Evolutionary conservation across 2,888 invertebrate species (phyloP).

Genomic region (Eupithecia abbreviata): DNA sequence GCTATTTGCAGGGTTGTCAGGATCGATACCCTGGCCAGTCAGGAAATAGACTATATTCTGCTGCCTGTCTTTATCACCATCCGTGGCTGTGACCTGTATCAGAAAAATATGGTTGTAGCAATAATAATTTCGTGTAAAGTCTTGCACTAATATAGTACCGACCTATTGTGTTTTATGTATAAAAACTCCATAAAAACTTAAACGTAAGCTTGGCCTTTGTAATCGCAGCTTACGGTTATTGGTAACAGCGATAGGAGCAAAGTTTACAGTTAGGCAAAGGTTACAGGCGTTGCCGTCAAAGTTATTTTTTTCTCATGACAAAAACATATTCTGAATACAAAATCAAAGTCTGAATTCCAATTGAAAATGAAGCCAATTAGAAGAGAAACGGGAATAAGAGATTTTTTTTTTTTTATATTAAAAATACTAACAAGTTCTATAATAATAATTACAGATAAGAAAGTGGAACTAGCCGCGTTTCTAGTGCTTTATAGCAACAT

Average conservation of each 20-base stretch:
- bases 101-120: slow-evolving; percentile 17
- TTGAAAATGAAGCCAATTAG: too few relatives aligned
- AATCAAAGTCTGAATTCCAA: slow-evolving; percentile 44
- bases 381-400: neutral
- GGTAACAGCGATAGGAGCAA: slow-evolving; percentile 38
- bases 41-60: slow-evolving; percentile 98
- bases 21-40: slow-evolving; percentile 97
- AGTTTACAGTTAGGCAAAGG: slow-evolving; percentile 32
- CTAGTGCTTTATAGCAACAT: slow-evolving; percentile 55
- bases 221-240: slow-evolving; percentile 38
- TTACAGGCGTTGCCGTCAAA: slow-evolving; percentile 35
- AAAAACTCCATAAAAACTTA: neutral
- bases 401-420: neutral
- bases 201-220: slow-evolving; percentile 54
- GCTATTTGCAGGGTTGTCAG: slow-evolving; percentile 96
- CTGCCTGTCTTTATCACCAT: slow-evolving; percentile 97
- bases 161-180: neutral
- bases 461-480: slow-evolving; percentile 10
- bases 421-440: neutral
- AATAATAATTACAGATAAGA: slow-evolving; percentile 1
- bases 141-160: neutral
- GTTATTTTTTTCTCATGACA: slow-evolving; percentile 43
- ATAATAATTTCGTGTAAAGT: neutral
- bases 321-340: slow-evolving; percentile 48
- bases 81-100: slow-evolving; percentile 95